phyloP scores from a whole-genome alignment of 2,888 invertebrate species.

The Sarcophaga subvicina region DNA sequence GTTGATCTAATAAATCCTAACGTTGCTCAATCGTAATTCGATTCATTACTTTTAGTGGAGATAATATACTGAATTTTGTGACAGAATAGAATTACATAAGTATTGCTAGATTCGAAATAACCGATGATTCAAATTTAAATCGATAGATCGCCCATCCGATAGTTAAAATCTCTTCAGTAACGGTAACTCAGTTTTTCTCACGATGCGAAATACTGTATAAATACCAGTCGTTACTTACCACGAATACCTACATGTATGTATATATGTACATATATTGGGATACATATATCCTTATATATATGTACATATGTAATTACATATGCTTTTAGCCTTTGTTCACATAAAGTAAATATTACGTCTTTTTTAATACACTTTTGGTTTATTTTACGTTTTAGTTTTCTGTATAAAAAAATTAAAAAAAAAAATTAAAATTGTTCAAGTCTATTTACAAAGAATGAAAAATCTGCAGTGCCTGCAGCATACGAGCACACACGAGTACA shows the following conservation, averaged over 20 bases:
- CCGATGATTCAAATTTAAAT: too few species aligned
- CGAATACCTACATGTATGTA: not conserved
- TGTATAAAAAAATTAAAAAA: not conserved
- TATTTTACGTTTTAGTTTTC: not conserved
- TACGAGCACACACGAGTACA: conserved; percentile 6
- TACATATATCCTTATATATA: too few species aligned
- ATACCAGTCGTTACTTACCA: not conserved
- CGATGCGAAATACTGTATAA: not conserved
- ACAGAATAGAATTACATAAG: too few species aligned
- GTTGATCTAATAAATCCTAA: too few species aligned
- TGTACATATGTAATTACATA: not conserved
- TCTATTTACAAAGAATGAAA: conserved; percentile 44
- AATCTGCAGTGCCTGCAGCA: conserved; percentile 64
- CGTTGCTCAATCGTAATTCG: too few species aligned
- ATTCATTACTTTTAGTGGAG: too few species aligned
- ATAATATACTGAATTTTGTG: too few species aligned
- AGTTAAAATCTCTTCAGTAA: not conserved
- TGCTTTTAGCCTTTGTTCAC: not conserved
- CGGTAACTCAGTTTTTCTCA: not conserved
- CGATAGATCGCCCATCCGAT: too few species aligned
- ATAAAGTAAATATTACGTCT: conserved; percentile 37
- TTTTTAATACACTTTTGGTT: not conserved
- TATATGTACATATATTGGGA: not conserved
- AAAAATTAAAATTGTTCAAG: not conserved
- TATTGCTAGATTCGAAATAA: too few species aligned